Evolutionary conservation across 2,797 vertebrate species (phyloP).

Genomic region (Phalanger gymnotis): DNA sequence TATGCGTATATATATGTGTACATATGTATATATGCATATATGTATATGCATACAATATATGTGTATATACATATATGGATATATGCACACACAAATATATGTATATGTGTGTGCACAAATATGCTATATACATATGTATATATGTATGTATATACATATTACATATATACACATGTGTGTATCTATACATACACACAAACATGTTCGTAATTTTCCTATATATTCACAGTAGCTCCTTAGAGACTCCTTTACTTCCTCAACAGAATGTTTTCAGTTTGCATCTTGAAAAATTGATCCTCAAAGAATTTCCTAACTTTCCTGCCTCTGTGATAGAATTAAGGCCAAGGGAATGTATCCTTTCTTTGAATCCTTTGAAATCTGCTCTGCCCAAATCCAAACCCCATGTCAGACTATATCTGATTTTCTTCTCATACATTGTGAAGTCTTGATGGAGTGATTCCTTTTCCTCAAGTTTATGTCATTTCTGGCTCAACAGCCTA

Average conservation of each 20-base stretch:
- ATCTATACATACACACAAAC: neutral
- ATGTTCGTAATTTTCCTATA: neutral
- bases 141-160: no score
- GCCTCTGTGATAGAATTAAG: neutral
- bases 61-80: no score
- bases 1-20: no score
- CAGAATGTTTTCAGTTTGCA: neutral
- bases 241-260: no score
- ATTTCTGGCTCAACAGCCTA: neutral
- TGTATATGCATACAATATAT: no score
- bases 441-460: neutral
- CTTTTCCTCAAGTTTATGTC: neutral
- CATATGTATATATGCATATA: no score
- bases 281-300: neutral
- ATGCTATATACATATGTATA: no score
- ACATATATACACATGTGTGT: no score
- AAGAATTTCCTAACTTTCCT: neutral
- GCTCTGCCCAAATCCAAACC: neutral
- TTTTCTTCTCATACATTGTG: neutral
- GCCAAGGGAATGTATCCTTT: neutral
- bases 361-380: neutral
- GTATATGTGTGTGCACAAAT: no score
- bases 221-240: no score
- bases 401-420: neutral
- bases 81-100: neutral